Evolutionary conservation across 2,113 vertebrate genomes (phyloP), one percentile per base, ranked within the genome.

Genomic region (Bubo blakistoni): DNA sequence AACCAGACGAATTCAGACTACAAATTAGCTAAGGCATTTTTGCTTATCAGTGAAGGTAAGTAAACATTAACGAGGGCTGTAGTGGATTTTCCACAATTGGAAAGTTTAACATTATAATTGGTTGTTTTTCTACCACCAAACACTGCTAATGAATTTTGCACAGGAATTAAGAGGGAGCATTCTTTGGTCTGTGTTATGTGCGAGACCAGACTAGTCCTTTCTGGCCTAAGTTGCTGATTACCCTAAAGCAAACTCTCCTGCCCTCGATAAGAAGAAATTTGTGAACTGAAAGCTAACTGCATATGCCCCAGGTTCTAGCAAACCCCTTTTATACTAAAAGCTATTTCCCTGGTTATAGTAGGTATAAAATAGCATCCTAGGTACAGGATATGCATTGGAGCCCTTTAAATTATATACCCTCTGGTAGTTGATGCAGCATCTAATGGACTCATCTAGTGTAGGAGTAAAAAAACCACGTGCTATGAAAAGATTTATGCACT

Each of bases 11-110:
- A 51, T 81, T 86, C 67, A 81, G 71, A 88, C 67, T 93, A 55
- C 76, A 94, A 90, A 96, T 90, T 78, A 92, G 70, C 58, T 85
- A 57, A 92, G 55, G 51, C 51, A 67, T 93, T 95, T 97, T 85
- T 93, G 54, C 88, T 79, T 93, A 67, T 82, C 86, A 73, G 46
- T 65, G 67, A 77, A 92, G 62, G 66, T n/a, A 77, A 80, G 74
- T 73, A 94, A 95, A 97, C 72, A 92, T 97, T 96, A 96, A 97
- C 11, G 0, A 86, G 59, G 63, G 38, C 67, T 93, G 67, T 38
- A 78, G 85, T 94, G 82, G 59, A 70, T 96, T 97, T 96, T 96
- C 94, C 96, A 83, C 90, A 62, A 54, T 0, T 92, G 85, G 85
- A 95, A 96, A 86, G 13, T 46, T 94, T 93, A 92, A 82, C 59